A percentile compares a stretch with the other conserved stretches of the same genome.
Conservation (phyloP, 2,113 vertebrate species). For the Hyperopisus bebe region DNA sequence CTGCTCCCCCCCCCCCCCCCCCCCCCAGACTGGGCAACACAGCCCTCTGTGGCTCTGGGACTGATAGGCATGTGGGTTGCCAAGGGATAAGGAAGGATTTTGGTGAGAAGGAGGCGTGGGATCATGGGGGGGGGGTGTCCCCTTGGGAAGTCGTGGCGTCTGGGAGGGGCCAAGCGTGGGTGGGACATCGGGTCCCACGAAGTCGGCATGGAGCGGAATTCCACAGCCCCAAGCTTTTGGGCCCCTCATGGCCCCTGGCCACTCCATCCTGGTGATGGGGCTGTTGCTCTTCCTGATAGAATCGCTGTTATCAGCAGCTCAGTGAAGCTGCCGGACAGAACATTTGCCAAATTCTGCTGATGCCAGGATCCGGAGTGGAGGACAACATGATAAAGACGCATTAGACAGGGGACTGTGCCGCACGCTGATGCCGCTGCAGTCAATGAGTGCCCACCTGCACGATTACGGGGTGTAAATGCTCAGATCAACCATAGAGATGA, state of each 20-base stretch:
- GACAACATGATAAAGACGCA: background rate
- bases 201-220: background rate
- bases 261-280: background rate
- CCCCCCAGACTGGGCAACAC: conserved; percentile 59
- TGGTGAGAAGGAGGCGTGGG: conserved; percentile 24
- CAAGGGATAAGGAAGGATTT: conserved; percentile 39
- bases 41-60: conserved; percentile 64
- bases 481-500: background rate
- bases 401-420: background rate
- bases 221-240: too few species aligned
- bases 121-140: conserved; percentile 52
- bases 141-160: background rate
- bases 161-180: background rate
- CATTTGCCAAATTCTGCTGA: background rate
- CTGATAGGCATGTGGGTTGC: conserved; percentile 53
- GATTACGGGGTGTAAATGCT: background rate
- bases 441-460: background rate
- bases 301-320: background rate
- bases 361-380: background rate
- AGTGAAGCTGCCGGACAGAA: background rate
- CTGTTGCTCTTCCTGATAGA: background rate
- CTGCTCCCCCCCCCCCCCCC: conserved; percentile 34
- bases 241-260: background rate
- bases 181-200: background rate
- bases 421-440: too few species aligned